phyloP scores from a whole-genome alignment of 1,140 invertebrate genomes.

The Eufriesea mexicana region DNA sequence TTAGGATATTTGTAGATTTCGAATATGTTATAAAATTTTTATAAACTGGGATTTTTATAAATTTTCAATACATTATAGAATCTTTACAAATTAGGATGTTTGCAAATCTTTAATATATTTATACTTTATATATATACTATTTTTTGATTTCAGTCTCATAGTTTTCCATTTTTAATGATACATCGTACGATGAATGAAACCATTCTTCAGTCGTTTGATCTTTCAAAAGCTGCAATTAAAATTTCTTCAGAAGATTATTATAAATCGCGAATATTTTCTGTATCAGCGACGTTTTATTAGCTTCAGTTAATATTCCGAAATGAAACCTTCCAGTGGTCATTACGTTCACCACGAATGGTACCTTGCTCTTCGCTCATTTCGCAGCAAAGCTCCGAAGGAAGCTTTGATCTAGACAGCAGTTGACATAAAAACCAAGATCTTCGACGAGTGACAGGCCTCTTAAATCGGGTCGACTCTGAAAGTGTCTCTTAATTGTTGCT shows the following conservation, averaged over 20 bases:
- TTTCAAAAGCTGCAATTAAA: not conserved
- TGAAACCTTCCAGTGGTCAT: not conserved
- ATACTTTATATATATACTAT: too few species aligned
- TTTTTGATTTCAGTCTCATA: too few species aligned
- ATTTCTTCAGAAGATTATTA: not conserved
- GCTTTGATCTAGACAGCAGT: not conserved
- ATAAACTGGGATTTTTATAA: too few species aligned
- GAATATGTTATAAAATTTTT: too few species aligned
- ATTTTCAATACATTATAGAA: too few species aligned
- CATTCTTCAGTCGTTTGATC: too few species aligned
- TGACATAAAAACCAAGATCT: conserved; percentile 18
- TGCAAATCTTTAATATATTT: too few species aligned
- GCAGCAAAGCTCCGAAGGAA: not conserved
- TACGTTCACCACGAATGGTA: not conserved
- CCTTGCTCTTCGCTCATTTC: not conserved
- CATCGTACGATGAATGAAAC: too few species aligned
- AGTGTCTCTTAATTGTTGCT: conserved; percentile 29
- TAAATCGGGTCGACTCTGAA: conserved; percentile 7
- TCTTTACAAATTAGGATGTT: too few species aligned
- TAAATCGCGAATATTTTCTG: not conserved
- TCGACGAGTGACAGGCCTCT: not conserved
- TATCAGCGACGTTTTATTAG: too few species aligned
- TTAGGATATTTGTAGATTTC: too few species aligned
- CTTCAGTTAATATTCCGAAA: not conserved
- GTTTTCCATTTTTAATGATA: too few species aligned